These are phyloP conservation scores for Takifugu flavidus DNA, from an alignment of 2,113 vertebrate species.

Conservation along the genomic window DNA sequence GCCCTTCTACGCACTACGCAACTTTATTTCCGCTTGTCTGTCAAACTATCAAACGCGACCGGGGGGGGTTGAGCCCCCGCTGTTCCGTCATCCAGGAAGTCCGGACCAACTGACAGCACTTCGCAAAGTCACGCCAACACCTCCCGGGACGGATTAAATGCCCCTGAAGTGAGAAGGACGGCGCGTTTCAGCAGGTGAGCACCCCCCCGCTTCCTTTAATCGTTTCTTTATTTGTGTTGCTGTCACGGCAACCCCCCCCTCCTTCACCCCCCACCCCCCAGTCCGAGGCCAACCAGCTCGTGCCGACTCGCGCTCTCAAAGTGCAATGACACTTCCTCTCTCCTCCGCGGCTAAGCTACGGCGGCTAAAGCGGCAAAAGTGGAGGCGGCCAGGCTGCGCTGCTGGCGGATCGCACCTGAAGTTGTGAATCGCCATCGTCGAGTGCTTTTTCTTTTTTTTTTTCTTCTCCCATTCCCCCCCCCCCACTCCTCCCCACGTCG, in stretches of 20 bases:
- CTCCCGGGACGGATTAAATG: conserved; percentile 34
- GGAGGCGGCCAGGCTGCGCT: neutral
- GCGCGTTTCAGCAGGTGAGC: conserved; percentile 42
- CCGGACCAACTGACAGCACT: conserved; percentile 59
- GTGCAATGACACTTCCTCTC: conserved; percentile 59
- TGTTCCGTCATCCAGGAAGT: conserved; percentile 70
- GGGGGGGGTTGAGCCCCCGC: conserved; percentile 42
- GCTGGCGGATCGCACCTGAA: conserved; percentile 13
- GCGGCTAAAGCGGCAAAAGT: conserved; percentile 30
- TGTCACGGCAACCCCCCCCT: neutral
- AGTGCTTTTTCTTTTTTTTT: too few relatives aligned
- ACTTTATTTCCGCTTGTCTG: conserved; percentile 64
- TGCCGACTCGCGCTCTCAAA: conserved; percentile 23
- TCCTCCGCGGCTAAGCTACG: conserved; percentile 19
- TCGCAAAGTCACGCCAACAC: conserved; percentile 48
- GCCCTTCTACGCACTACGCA: conserved; percentile 10
- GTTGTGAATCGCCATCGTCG: conserved; percentile 8
- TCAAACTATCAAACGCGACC: conserved; percentile 56
- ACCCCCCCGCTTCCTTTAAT: neutral
- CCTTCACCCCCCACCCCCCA: neutral
- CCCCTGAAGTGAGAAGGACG: neutral
- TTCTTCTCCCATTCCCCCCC: too few relatives aligned
- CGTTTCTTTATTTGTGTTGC: neutral
- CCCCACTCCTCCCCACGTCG: conserved; percentile 2
- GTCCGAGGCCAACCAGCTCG: conserved; percentile 18